Percentiles rank a stretch among this genome's conserved stretches.
phyloP scores from a whole-genome alignment of 2,888 invertebrate genomes.

The Crocallis elinguaria region DNA sequence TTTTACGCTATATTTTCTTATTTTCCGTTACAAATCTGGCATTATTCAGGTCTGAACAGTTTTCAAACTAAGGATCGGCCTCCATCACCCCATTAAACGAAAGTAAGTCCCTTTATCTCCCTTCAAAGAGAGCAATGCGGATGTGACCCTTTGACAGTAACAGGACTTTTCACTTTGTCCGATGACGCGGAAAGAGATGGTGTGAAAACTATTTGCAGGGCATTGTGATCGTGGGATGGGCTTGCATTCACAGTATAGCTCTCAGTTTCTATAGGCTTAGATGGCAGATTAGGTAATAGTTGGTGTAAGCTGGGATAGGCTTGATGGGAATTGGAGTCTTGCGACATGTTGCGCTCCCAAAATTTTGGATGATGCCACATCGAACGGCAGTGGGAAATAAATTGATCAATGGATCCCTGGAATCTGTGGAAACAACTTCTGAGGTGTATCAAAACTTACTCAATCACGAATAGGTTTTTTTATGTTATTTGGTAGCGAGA shows the following conservation, averaged over 20 bases:
- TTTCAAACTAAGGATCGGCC: constrained; percentile 6
- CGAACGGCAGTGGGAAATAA: constrained; percentile 39
- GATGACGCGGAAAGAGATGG: constrained; percentile 66
- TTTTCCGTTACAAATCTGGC: background rate
- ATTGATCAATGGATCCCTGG: background rate
- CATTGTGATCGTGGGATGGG: constrained; percentile 64
- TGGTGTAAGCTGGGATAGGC: constrained; percentile 15
- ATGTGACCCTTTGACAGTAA: constrained; percentile 55
- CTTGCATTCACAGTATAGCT: constrained; percentile 44
- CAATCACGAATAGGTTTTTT: background rate
- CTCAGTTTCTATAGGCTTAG: constrained; percentile 46
- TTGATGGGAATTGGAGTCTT: constrained; percentile 26
- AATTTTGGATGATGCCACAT: constrained; percentile 9
- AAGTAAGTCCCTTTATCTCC: constrained; percentile 61
- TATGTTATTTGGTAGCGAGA: too few species aligned
- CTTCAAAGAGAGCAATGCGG: constrained; percentile 52
- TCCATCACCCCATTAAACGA: constrained; percentile 50
- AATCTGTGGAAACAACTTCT: background rate
- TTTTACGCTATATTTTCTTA: background rate
- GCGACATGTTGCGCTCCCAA: constrained; percentile 31
- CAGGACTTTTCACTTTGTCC: constrained; percentile 62
- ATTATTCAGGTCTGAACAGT: background rate
- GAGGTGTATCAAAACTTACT: background rate
- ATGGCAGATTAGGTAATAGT: constrained; percentile 44
- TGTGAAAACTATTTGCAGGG: constrained; percentile 69